Base-by-base conservation (phyloP, 2,888 invertebrate genomes). In the Amblyteles armatorius region DNA sequence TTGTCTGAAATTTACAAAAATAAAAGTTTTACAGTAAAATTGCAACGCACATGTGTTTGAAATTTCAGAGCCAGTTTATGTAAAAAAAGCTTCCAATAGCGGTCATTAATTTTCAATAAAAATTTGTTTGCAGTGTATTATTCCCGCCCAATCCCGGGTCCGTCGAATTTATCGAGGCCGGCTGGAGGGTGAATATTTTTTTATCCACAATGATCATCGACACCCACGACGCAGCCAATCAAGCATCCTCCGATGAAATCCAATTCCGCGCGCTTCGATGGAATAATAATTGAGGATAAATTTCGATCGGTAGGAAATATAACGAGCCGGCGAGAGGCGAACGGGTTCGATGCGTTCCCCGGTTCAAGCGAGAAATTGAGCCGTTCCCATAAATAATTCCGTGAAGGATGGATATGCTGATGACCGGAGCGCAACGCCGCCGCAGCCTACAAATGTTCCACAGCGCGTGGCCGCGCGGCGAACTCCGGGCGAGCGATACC, bases 341-440 rank as follows among this genome's bases (percentile, higher is more conserved):
- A 52, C 40, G 52, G 63, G 69, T 68, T 69, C 52, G 60, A n/a
- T 76, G 13, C 44, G 50, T 33, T 44, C 69, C 26, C 69, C 44
- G 29, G 44, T 84, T 68, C 60, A 60, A 81, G 78, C 81, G 77
- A 84, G 81, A 72, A 9, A 84, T 81, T 84, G 69, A 78, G 82
- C 52, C 68, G 78, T 84, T 82, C 73, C 78, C 73, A 82, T 84
- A 33, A 63, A 82, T 84, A 78, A 82, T 84, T 82, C 78, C 82
- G 50, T 52, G 78, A 78, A 82, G 69, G 77, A 84, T 78, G 73
- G 67, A 67, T 26, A 63, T 40, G 40, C 48, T n/a, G 57, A 74
- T 50, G 68, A 36, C 5, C 68, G 11, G 1, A 36, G 72, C 33
- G 48, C 76, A 50, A 57, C 57, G 57, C 57, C 74, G 74, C 63